phyloP scores from a whole-genome alignment of 1,140 invertebrate species.

The Drosophila mayri region DNA sequence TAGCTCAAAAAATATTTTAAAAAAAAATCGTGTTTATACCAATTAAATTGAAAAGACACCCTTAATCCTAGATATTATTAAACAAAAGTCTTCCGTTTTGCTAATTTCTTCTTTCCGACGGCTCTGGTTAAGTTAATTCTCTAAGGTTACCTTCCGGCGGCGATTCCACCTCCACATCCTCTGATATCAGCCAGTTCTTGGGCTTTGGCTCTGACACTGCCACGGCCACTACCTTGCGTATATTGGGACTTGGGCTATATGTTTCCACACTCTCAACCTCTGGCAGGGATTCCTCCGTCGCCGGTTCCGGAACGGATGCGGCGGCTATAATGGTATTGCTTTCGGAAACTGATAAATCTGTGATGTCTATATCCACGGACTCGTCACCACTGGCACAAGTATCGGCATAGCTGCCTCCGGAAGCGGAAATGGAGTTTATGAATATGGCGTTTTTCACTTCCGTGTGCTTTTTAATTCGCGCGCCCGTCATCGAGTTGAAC shows the following conservation, averaged over 20 bases:
- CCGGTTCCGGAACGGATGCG: not conserved
- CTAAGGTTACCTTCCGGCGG: slow-evolving; percentile 24
- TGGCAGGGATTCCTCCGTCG: slow-evolving; percentile 14
- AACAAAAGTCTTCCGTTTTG: not conserved
- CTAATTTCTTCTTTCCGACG: not conserved
- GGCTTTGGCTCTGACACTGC: slow-evolving; percentile 22
- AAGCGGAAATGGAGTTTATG: slow-evolving; percentile 31
- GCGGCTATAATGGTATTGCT: slow-evolving; percentile 18
- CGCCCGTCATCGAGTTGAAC: slow-evolving; percentile 42
- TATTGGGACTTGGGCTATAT: slow-evolving; percentile 14
- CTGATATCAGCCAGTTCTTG: slow-evolving; percentile 45
- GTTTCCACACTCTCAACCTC: slow-evolving; percentile 16
- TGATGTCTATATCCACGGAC: slow-evolving; percentile 44
- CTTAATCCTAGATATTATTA: too few species aligned
- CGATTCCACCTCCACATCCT: slow-evolving; percentile 34
- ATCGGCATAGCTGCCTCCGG: slow-evolving; percentile 35
- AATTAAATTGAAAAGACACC: too few species aligned
- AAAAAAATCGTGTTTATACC: too few species aligned
- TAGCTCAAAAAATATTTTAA: too few species aligned
- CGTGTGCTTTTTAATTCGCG: slow-evolving; percentile 36
- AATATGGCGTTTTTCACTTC: slow-evolving; percentile 41
- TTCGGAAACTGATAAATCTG: slow-evolving; percentile 38
- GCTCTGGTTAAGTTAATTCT: not conserved
- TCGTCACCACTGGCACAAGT: slow-evolving; percentile 39
- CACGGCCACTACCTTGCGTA: slow-evolving; percentile 21